These are phyloP conservation scores for Priocnemis perturbator DNA, from an alignment of 2,888 invertebrate species.

Conservation along the genomic window DNA sequence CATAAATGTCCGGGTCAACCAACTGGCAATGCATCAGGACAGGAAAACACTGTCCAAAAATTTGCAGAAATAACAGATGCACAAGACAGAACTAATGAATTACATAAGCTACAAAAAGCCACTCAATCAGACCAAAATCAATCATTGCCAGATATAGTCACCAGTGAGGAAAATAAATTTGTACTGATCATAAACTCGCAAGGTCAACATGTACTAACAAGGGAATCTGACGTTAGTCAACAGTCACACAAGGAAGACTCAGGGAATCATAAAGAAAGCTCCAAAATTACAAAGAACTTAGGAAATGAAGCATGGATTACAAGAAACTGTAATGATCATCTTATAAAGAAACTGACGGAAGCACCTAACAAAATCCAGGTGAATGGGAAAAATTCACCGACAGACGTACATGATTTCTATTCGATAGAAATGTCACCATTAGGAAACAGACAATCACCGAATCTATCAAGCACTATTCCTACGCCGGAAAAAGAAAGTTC, in stretches of 20 bases:
- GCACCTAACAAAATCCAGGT: conserved; percentile 21
- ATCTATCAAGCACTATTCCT: conserved; percentile 33
- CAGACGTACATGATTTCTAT: conserved; percentile 71
- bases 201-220: conserved; percentile 66
- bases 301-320: conserved; percentile 26
- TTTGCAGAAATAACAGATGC: conserved; percentile 46
- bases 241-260: conserved; percentile 18
- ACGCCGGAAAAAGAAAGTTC: conserved; percentile 32
- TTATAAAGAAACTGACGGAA: conserved; percentile 28
- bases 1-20: conserved; percentile 85
- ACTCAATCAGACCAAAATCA: neutral
- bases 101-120: conserved; percentile 25
- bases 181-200: conserved; percentile 66
- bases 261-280: conserved; percentile 24
- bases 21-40: conserved; percentile 76
- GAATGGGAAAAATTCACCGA: conserved; percentile 29
- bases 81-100: conserved; percentile 30
- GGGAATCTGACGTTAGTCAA: conserved; percentile 55
- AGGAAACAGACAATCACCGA: conserved; percentile 75
- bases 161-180: conserved; percentile 66
- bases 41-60: conserved; percentile 59
- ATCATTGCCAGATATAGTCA: neutral
- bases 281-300: conserved; percentile 12
- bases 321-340: conserved; percentile 41
- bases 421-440: conserved; percentile 76